phyloP scores from a whole-genome alignment of 2,888 invertebrate species.

The Serrognathus titanus region DNA sequence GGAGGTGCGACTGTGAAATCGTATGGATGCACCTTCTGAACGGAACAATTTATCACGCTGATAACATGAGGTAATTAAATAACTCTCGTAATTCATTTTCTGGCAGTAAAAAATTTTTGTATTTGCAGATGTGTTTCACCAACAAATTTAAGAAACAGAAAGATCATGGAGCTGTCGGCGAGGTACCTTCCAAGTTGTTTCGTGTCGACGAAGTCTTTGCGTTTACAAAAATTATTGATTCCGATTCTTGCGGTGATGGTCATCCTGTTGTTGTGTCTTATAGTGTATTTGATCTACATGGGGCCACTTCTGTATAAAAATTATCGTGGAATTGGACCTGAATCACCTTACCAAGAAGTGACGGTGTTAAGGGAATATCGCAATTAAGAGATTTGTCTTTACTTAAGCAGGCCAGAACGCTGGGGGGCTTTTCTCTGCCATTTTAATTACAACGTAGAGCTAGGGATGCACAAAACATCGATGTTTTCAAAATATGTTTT shows the following conservation, averaged over 20 bases:
- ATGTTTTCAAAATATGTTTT: too few relatives aligned
- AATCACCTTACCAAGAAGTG: conserved; percentile 37
- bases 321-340: conserved; percentile 32
- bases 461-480: too few relatives aligned
- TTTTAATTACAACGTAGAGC: too few relatives aligned
- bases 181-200: conserved; percentile 38
- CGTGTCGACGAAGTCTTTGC: conserved; percentile 28
- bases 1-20: conserved; percentile 60
- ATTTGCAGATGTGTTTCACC: conserved; percentile 42
- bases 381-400: too few relatives aligned
- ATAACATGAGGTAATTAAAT: conserved; percentile 37
- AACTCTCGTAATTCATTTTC: neutral
- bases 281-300: conserved; percentile 40
- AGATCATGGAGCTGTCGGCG: conserved; percentile 32
- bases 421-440: too few relatives aligned
- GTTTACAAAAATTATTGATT: conserved; percentile 39
- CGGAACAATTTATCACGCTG: conserved; percentile 26
- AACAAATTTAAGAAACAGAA: conserved; percentile 27
- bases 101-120: neutral
- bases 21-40: conserved; percentile 41
- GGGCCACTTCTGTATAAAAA: conserved; percentile 24
- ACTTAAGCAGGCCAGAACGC: too few relatives aligned
- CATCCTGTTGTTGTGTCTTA: conserved; percentile 34
- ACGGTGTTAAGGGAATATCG: conserved; percentile 16
- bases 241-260: conserved; percentile 34